Conservation (phyloP, 2,797 vertebrate species). For the Valencia hispanica region DNA sequence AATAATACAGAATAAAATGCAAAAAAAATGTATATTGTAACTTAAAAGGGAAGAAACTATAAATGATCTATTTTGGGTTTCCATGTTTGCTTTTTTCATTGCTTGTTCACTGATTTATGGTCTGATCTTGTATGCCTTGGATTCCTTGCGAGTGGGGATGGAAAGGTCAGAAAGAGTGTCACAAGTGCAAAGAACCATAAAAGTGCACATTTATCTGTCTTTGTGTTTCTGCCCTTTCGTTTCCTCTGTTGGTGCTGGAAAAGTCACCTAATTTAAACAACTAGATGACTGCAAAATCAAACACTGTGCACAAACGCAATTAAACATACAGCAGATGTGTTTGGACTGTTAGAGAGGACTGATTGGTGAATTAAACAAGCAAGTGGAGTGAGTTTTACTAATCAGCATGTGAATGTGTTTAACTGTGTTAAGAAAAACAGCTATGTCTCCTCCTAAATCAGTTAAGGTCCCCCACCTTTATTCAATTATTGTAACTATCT, state of each 20-base stretch:
- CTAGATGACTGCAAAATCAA: constrained; percentile 29
- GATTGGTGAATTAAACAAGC: constrained; percentile 13
- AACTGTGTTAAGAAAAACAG: constrained; percentile 45
- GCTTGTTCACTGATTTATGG: not conserved
- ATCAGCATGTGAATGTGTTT: constrained; percentile 52
- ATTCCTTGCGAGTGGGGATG: not conserved
- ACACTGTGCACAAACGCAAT: constrained; percentile 20
- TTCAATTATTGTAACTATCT: constrained; percentile 69
- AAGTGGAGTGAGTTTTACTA: constrained; percentile 46
- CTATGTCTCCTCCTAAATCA: constrained; percentile 62
- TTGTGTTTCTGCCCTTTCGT: constrained; percentile 3
- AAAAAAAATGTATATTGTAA: not conserved
- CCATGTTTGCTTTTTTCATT: not conserved
- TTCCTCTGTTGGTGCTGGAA: constrained; percentile 8
- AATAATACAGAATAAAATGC: not conserved
- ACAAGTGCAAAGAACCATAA: constrained; percentile 25
- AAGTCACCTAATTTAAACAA: constrained; percentile 16
- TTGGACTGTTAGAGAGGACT: not conserved
- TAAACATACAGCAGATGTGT: constrained; percentile 3
- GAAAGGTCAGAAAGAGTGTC: constrained; percentile 22
- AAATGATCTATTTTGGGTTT: not conserved
- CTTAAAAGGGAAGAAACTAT: not conserved
- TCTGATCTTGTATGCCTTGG: not conserved
- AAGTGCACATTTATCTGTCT: constrained; percentile 14
- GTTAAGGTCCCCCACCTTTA: constrained; percentile 66